Evolutionary conservation across 2,888 invertebrate genomes (phyloP), one percentile per base, ranked within the genome.

Genomic region (Pomacea canaliculata): DNA sequence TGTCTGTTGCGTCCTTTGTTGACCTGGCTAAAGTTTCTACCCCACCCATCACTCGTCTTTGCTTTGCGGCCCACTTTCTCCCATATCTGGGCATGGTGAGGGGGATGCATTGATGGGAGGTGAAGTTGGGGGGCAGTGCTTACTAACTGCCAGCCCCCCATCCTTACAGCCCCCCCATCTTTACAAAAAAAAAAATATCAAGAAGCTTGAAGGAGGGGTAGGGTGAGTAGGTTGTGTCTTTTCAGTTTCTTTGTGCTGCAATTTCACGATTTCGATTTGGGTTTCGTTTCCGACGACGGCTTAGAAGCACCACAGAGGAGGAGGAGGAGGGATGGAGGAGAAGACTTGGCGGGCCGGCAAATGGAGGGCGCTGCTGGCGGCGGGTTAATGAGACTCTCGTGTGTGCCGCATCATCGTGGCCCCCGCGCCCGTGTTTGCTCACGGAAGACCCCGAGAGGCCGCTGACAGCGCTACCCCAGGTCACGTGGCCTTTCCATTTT

Each of bases 341-440:
- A n/a, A n/a, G n/a, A n/a, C n/a, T n/a, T 46, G 23, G 68, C 48
- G 27, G 48, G 19, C 68, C 18, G 51, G 51, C 51, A 63, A 63
- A 63, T 68, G 68, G 68, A 68, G 68, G 27, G 37, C 3, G 9
- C 37, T 37, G 69, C 10, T 74, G 74, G 19, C 63, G 56, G 23
- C 63, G 68, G 68, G n/a, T 68, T 74, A 74, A 74, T 74, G 62
- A 69, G 74, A 60, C 12, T 74, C 69, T 62, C 60, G 69, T 69
- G 66, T 59, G 46, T 62, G 46, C 62, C n/a, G 48, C 10, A 59
- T 19, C 68, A 56, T 37, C 46, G 73, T 49, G 37, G 66, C 48
- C 62, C 37, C 73, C n/a, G 46, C 56, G 73, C 56, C 68, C 60
- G 68, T 69, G 74, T 69, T 60, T 74, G 60, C 60, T 74, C 60